Conservation (phyloP, 2,113 vertebrate genomes). For the Leptobrachium leishanense region DNA sequence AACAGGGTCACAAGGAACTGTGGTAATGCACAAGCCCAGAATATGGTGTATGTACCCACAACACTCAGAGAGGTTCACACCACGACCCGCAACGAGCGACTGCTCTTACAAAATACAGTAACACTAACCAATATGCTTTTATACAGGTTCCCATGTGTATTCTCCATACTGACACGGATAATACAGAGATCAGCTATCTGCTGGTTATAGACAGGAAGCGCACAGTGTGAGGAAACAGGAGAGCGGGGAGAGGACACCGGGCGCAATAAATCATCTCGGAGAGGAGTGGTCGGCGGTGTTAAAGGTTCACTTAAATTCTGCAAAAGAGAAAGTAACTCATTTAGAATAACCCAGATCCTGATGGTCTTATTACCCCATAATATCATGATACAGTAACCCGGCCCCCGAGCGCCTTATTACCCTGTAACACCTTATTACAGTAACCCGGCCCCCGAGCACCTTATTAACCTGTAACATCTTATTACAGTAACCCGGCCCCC, state of each 20-base stretch:
- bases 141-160: conserved; percentile 77
- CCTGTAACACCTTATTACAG: too few species aligned
- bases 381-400: too few species aligned
- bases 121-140: conserved; percentile 82
- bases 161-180: conserved; percentile 74
- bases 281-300: conserved; percentile 16
- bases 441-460: neutral
- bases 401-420: neutral
- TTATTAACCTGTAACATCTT: conserved; percentile 6
- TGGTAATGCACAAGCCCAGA: neutral
- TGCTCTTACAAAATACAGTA: too few species aligned
- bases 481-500: neutral
- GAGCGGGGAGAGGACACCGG: neutral
- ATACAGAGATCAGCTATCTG: conserved; percentile 73
- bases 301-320: conserved; percentile 11
- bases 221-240: conserved; percentile 14
- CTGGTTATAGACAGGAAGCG: conserved; percentile 61
- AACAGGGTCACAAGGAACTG: neutral
- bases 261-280: conserved; percentile 10
- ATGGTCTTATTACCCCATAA: neutral
- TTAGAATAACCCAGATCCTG: neutral
- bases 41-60: too few species aligned
- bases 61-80: too few species aligned
- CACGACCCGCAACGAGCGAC: too few species aligned
- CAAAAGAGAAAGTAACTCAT: neutral